A percentile compares a stretch with the other conserved stretches of the same genome.
Evolutionary conservation across 2,797 vertebrate species (phyloP).

Genomic region (Coilia nasus): DNA sequence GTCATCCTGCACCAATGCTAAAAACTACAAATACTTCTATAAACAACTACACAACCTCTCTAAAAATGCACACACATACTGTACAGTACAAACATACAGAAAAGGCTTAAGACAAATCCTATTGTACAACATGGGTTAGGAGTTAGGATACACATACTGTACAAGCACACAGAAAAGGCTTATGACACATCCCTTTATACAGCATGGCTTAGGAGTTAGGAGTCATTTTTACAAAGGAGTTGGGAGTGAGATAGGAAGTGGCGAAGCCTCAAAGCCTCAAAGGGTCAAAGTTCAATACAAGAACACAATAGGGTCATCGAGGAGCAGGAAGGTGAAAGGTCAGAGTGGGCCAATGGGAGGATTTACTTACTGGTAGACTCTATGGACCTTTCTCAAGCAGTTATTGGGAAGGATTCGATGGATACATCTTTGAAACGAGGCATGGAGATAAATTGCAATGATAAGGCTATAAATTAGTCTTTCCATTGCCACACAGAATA

Average conservation of each 20-base stretch:
- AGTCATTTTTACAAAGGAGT: constrained; percentile 32
- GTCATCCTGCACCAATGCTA: too few relatives aligned
- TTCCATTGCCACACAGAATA: not conserved
- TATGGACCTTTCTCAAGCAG: constrained; percentile 89
- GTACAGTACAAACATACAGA: not conserved
- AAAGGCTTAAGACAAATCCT: not conserved
- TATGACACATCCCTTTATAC: not conserved
- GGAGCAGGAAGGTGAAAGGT: constrained; percentile 47
- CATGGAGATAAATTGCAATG: constrained; percentile 63
- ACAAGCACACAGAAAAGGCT: not conserved
- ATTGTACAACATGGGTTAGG: not conserved
- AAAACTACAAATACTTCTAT: not conserved
- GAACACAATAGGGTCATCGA: constrained; percentile 36
- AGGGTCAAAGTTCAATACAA: constrained; percentile 48
- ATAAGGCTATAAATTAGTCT: not conserved
- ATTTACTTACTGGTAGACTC: constrained; percentile 86
- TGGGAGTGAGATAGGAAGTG: constrained; percentile 29
- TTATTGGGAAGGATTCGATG: constrained; percentile 84
- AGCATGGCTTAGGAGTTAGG: not conserved
- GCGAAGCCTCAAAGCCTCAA: constrained; percentile 9
- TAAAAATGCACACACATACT: not conserved
- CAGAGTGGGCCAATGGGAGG: constrained; percentile 22
- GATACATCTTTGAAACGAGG: constrained; percentile 78
- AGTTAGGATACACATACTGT: constrained; percentile 33
- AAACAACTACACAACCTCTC: not conserved